These are phyloP conservation scores for Saguinus midas DNA, from an alignment of 2,113 vertebrate genomes.

Conservation along the genomic window DNA sequence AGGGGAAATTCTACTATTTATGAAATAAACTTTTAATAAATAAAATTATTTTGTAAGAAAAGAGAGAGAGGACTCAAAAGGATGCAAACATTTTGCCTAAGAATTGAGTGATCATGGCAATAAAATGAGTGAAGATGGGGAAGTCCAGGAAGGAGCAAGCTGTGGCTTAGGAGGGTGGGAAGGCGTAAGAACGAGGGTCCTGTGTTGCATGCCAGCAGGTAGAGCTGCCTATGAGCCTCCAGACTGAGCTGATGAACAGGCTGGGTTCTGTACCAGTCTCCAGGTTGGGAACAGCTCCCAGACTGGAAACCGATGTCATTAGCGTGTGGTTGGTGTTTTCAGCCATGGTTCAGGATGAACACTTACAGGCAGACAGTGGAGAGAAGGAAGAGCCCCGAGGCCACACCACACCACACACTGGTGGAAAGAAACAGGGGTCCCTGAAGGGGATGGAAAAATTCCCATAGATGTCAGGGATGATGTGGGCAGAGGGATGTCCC, in stretches of 20 bases:
- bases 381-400: background rate
- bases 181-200: background rate
- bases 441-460: rapidly evolving
- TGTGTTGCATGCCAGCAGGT: no score
- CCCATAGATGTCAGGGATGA: background rate
- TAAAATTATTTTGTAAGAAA: background rate
- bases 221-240: background rate
- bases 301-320: rapidly evolving
- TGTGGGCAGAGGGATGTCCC: background rate
- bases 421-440: background rate
- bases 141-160: background rate
- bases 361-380: background rate
- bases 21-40: background rate
- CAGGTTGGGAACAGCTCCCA: rapidly evolving
- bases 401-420: rapidly evolving
- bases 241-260: background rate
- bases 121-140: rapidly evolving
- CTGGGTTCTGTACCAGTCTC: background rate
- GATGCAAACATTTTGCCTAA: background rate
- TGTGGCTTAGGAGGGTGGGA: background rate
- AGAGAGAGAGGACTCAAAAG: background rate
- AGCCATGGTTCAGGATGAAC: background rate
- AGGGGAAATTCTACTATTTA: background rate
- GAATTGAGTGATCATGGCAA: background rate
- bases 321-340: rapidly evolving